Conservation (phyloP, 2,797 vertebrate genomes). For the Rhyacichthys aspro region DNA sequence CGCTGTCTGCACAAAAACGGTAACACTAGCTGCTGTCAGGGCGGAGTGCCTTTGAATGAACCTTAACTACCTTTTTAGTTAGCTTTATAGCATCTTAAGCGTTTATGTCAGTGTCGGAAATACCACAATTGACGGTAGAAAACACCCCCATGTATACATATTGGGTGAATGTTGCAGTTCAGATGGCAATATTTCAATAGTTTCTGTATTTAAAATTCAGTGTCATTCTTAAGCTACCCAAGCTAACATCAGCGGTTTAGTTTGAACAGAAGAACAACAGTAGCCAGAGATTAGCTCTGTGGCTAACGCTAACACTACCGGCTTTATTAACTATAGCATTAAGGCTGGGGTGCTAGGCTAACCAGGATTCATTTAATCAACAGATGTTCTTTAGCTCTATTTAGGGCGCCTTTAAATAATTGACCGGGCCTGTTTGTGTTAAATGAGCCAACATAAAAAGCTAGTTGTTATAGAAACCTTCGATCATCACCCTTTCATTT, state of each 20-base stretch:
- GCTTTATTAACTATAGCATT: constrained; percentile 38
- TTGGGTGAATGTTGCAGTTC: background rate
- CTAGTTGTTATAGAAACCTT: constrained; percentile 18
- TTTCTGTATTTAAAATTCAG: background rate
- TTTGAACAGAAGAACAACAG: constrained; percentile 6
- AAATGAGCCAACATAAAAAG: background rate
- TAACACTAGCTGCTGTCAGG: constrained; percentile 44
- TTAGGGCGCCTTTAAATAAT: background rate
- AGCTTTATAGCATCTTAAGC: constrained; percentile 6
- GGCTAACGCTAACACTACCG: constrained; percentile 47
- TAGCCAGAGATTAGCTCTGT: constrained; percentile 39
- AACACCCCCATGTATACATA: background rate
- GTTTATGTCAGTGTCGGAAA: background rate
- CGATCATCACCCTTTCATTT: background rate
- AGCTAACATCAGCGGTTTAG: constrained; percentile 19
- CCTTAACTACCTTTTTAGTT: constrained; percentile 49
- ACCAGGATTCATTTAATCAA: background rate
- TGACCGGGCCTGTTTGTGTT: background rate
- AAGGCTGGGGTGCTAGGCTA: background rate
- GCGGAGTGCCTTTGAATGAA: constrained; percentile 59
- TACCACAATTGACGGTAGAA: background rate
- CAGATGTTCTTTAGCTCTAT: background rate
- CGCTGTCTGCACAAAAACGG: constrained; percentile 31
- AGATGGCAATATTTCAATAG: too few species aligned
- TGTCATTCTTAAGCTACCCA: constrained; percentile 33